Conservation (phyloP, 2,797 vertebrate species). For the Apogon hyalosoma region DNA sequence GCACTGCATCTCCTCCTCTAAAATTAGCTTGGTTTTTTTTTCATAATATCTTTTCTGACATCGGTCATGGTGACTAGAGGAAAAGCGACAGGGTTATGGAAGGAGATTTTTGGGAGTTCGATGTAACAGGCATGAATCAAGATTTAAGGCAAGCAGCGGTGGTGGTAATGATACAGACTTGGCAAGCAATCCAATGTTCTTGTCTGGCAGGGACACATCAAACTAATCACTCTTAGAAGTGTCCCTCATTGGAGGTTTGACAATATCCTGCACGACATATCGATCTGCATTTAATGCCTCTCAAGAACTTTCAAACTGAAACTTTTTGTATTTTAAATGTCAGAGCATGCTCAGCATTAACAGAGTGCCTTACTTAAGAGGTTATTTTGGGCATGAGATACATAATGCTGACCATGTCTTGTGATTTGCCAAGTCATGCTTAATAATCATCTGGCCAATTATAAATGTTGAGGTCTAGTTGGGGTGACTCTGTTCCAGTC, state of each 20-base stretch:
- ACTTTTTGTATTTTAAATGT: slow-evolving; percentile 60
- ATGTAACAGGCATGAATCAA: slow-evolving; percentile 39
- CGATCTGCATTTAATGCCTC: slow-evolving; percentile 48
- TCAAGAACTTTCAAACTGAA: slow-evolving; percentile 61
- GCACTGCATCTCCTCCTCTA: slow-evolving; percentile 4
- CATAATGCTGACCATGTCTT: not conserved
- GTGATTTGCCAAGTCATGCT: not conserved
- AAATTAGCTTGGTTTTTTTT: slow-evolving; percentile 7
- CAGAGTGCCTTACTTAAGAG: slow-evolving; percentile 33
- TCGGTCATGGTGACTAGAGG: slow-evolving; percentile 11
- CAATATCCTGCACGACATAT: slow-evolving; percentile 47
- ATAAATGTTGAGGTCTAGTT: too few relatives aligned
- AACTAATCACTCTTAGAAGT: slow-evolving; percentile 63
- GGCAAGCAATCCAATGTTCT: slow-evolving; percentile 46
- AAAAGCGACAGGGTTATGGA: not conserved
- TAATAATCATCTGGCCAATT: too few relatives aligned
- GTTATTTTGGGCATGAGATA: slow-evolving; percentile 33
- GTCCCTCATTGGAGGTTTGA: slow-evolving; percentile 31
- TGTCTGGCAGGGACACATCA: slow-evolving; percentile 46
- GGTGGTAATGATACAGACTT: slow-evolving; percentile 30
- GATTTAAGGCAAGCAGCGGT: slow-evolving; percentile 30
- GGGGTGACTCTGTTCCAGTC: too few relatives aligned
- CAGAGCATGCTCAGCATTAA: slow-evolving; percentile 46
- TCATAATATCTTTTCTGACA: slow-evolving; percentile 14
- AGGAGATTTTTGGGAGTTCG: slow-evolving; percentile 25